Evolutionary conservation across 2,797 vertebrate species (phyloP).

Genomic region (Channallabes apus): DNA sequence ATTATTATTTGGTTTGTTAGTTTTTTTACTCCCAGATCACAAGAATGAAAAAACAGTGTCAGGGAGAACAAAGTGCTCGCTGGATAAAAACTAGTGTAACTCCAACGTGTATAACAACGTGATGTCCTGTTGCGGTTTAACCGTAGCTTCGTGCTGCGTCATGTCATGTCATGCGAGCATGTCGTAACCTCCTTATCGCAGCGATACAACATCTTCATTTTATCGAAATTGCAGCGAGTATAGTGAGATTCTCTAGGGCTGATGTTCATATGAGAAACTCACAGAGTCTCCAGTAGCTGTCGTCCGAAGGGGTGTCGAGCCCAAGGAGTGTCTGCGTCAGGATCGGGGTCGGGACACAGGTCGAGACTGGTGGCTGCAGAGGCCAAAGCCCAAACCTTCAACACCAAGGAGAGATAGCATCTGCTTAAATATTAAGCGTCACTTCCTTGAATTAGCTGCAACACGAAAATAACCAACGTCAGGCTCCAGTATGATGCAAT

Average conservation of each 20-base stretch:
- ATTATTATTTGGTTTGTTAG: too few species aligned
- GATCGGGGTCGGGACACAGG: constrained; percentile 89
- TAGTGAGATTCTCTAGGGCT: background rate
- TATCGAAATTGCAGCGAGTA: background rate
- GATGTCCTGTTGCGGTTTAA: background rate
- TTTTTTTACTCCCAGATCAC: too few species aligned
- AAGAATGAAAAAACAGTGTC: too few species aligned
- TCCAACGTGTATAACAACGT: too few species aligned
- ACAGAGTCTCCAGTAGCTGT: constrained; percentile 92
- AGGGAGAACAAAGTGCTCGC: too few species aligned
- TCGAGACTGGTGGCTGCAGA: constrained; percentile 89
- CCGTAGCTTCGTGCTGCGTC: background rate
- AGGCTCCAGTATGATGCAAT: background rate
- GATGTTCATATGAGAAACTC: constrained; percentile 60
- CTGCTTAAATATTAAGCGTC: background rate
- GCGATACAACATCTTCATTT: background rate
- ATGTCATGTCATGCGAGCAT: background rate
- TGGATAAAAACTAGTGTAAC: too few species aligned
- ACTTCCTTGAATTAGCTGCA: background rate
- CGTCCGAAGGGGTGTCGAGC: constrained; percentile 94
- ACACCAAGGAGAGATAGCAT: background rate
- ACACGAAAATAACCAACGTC: background rate
- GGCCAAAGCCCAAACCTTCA: constrained; percentile 93
- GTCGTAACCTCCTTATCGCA: background rate
- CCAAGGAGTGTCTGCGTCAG: constrained; percentile 93